Percentiles rank a stretch among this genome's conserved stretches.
phyloP scores from a whole-genome alignment of 2,797 vertebrate genomes.

The Acipenser oxyrinchus region DNA sequence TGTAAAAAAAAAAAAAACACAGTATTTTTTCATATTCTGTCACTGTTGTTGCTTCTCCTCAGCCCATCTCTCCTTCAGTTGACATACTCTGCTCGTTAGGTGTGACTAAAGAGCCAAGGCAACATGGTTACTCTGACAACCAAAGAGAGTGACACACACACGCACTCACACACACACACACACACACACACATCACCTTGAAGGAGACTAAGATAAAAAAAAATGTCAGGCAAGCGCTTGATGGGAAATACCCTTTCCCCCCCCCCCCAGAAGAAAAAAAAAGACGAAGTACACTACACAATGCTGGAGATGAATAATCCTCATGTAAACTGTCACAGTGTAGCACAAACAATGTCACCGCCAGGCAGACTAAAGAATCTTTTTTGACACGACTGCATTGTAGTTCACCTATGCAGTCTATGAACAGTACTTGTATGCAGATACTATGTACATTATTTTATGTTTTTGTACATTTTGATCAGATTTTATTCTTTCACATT shows the following conservation, averaged over 20 bases:
- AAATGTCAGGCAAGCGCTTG: slow-evolving; percentile 28
- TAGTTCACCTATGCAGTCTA: background rate
- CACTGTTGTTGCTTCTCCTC: slow-evolving; percentile 4
- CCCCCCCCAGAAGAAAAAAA: slow-evolving; percentile 18
- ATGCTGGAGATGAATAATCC: background rate
- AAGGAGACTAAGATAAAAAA: slow-evolving; percentile 18
- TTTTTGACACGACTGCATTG: background rate
- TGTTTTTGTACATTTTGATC: too few species aligned
- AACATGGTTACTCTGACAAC: slow-evolving; percentile 69
- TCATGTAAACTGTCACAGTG: background rate
- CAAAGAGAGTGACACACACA: slow-evolving; percentile 42
- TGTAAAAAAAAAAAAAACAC: slow-evolving; percentile 1
- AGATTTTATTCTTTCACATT: too few species aligned
- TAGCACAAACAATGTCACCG: background rate
- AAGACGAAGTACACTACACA: too few species aligned
- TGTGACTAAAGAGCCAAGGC: slow-evolving; percentile 58
- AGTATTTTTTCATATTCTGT: slow-evolving; percentile 7
- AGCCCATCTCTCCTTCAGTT: slow-evolving; percentile 34
- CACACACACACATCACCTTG: background rate
- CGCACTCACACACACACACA: slow-evolving; percentile 9
- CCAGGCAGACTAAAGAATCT: background rate
- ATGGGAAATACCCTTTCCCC: slow-evolving; percentile 20
- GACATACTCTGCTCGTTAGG: slow-evolving; percentile 54
- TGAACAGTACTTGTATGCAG: too few species aligned
- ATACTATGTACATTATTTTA: too few species aligned